Conservation (phyloP, 2,797 vertebrate genomes). For the Enteromius treurensis region DNA sequence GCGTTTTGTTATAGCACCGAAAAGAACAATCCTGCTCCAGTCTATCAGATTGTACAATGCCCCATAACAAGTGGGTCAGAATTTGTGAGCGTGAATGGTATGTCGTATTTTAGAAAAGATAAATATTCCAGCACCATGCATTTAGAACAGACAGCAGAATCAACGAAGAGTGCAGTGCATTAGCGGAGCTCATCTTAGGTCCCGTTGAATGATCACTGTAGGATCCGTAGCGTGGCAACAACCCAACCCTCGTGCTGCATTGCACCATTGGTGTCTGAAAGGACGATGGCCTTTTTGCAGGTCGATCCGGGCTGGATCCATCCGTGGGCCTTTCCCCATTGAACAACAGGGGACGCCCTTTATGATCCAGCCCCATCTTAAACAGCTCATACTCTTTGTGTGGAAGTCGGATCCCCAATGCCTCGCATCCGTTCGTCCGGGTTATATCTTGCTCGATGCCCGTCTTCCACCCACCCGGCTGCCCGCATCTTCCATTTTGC, state of each 20-base stretch:
- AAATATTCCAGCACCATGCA: constrained; percentile 22
- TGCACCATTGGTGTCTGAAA: constrained; percentile 87
- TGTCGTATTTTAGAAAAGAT: background rate
- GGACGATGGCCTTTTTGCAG: constrained; percentile 84
- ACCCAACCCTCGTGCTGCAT: constrained; percentile 69
- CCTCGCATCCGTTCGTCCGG: constrained; percentile 81
- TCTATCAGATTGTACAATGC: background rate
- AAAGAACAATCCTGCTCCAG: background rate
- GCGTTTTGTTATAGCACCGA: constrained; percentile 11
- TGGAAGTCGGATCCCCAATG: constrained; percentile 87
- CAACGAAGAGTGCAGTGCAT: constrained; percentile 9
- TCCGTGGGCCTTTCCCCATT: constrained; percentile 87
- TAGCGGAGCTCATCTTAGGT: constrained; percentile 34
- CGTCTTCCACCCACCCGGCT: constrained; percentile 74
- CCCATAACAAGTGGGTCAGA: constrained; percentile 1
- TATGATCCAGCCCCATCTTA: constrained; percentile 80
- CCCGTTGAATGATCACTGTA: constrained; percentile 4
- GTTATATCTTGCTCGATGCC: constrained; percentile 86
- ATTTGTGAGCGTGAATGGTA: background rate
- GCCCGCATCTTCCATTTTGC: constrained; percentile 80
- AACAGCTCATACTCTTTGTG: constrained; percentile 92
- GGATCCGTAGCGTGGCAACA: constrained; percentile 39
- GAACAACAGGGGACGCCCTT: constrained; percentile 81
- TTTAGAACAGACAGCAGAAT: constrained; percentile 27
- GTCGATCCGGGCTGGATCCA: constrained; percentile 85